Evolutionary conservation across 2,797 vertebrate species (phyloP).

Genomic region (Sphenodon punctatus): DNA sequence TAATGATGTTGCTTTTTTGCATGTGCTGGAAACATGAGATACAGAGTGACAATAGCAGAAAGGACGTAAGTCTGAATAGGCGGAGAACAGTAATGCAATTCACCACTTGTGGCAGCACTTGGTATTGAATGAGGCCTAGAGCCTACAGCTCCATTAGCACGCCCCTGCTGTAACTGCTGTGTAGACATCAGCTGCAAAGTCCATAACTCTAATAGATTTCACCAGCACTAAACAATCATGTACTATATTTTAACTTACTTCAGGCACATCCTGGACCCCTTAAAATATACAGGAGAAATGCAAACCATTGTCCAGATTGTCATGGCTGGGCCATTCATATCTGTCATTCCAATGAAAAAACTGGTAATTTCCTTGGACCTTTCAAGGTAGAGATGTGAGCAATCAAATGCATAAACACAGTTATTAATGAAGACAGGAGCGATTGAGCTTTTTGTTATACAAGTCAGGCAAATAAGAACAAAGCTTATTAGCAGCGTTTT

Average conservation of each 20-base stretch:
- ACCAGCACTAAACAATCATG: background rate
- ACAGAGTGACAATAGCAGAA: background rate
- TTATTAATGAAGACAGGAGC: slow-evolving; percentile 30
- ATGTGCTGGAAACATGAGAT: background rate
- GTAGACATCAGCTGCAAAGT: background rate
- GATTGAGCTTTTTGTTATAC: slow-evolving; percentile 13
- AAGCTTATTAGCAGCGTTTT: slow-evolving; percentile 3
- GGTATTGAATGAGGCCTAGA: background rate
- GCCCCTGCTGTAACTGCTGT: background rate
- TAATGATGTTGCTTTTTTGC: background rate
- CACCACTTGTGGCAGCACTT: background rate
- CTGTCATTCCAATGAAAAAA: background rate
- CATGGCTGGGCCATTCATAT: background rate
- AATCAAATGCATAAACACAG: slow-evolving; percentile 61
- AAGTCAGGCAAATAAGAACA: slow-evolving; percentile 39
- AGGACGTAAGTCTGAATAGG: background rate
- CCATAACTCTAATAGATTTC: background rate
- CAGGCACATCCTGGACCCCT: background rate
- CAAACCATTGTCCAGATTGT: background rate
- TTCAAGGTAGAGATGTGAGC: background rate
- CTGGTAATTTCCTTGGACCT: background rate
- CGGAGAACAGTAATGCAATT: background rate
- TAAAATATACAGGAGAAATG: background rate
- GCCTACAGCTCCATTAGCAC: background rate
- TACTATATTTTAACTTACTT: background rate